Evolutionary conservation across 2,888 invertebrate species (phyloP).

Genomic region (Toxonevra muliebris): DNA sequence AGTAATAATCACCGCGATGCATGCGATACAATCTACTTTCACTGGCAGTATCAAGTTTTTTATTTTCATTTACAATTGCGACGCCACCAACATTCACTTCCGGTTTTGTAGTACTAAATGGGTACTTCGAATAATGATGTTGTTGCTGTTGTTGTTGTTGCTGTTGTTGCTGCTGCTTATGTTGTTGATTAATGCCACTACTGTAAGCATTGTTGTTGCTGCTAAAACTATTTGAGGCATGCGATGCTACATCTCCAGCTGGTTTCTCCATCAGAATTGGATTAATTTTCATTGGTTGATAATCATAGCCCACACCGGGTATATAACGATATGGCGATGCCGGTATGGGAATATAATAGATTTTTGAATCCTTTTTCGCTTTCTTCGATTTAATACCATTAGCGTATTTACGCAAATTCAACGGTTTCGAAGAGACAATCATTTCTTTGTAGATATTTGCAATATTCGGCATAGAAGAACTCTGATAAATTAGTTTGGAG

Average conservation of each 20-base stretch:
- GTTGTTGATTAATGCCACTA: conserved; percentile 23
- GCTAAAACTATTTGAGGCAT: neutral
- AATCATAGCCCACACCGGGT: conserved; percentile 85
- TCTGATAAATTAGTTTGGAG: conserved; percentile 53
- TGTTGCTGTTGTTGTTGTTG: conserved; percentile 19
- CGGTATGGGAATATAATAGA: conserved; percentile 86
- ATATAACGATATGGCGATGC: conserved; percentile 87
- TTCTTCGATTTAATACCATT: conserved; percentile 57
- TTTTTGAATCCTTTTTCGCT: conserved; percentile 75
- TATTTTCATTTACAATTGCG: neutral
- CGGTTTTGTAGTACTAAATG: neutral
- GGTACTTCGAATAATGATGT: conserved; percentile 6
- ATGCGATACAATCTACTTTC: conserved; percentile 53
- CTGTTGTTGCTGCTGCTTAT: conserved; percentile 25
- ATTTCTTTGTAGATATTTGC: conserved; percentile 59
- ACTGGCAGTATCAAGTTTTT: neutral
- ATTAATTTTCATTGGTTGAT: conserved; percentile 72
- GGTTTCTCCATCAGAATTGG: conserved; percentile 47
- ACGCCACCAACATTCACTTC: too few relatives aligned
- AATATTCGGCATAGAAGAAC: conserved; percentile 56
- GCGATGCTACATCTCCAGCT: conserved; percentile 20
- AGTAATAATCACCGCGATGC: conserved; percentile 57
- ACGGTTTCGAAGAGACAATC: conserved; percentile 57
- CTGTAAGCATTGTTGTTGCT: too few relatives aligned
- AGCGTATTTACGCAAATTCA: conserved; percentile 57